phyloP scores from a whole-genome alignment of 2,888 invertebrate genomes.

The Idaea biselata region DNA sequence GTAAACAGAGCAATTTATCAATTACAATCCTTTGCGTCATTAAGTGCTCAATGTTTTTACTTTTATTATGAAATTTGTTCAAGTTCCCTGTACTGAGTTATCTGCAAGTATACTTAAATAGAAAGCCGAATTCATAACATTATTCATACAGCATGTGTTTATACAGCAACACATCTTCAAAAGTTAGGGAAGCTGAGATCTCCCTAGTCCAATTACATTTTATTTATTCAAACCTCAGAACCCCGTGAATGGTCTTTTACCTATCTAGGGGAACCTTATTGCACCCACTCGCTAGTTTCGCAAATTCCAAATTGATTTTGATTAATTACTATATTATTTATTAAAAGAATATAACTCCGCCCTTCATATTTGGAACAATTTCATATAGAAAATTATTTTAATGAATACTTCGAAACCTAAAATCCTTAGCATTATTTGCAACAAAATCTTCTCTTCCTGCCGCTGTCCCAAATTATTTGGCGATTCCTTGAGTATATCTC shows the following conservation, averaged over 20 bases:
- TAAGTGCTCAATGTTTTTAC: constrained; percentile 21
- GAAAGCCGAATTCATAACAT: constrained; percentile 43
- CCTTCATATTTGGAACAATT: too few species aligned
- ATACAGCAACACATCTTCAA: constrained; percentile 34
- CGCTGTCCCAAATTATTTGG: too few species aligned
- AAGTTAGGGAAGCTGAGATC: constrained; percentile 35
- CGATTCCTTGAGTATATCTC: too few species aligned
- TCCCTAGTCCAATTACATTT: constrained; percentile 71
- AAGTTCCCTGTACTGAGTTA: constrained; percentile 35
- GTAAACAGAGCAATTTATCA: constrained; percentile 33
- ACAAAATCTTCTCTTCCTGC: too few species aligned
- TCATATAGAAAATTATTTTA: too few species aligned
- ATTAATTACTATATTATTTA: background rate
- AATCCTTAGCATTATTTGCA: too few species aligned
- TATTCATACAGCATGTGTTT: too few species aligned
- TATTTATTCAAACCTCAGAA: constrained; percentile 70
- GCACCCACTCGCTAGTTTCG: constrained; percentile 53
- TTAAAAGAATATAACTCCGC: too few species aligned
- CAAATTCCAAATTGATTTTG: background rate
- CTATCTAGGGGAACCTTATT: constrained; percentile 38
- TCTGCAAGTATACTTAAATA: constrained; percentile 9
- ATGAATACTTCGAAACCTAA: too few species aligned
- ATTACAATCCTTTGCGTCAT: constrained; percentile 33
- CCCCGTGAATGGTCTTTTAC: constrained; percentile 45
- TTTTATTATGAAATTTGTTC: constrained; percentile 51